Evolutionary conservation across 2,797 vertebrate genomes (phyloP).

Genomic region (Sparidentex hasta): DNA sequence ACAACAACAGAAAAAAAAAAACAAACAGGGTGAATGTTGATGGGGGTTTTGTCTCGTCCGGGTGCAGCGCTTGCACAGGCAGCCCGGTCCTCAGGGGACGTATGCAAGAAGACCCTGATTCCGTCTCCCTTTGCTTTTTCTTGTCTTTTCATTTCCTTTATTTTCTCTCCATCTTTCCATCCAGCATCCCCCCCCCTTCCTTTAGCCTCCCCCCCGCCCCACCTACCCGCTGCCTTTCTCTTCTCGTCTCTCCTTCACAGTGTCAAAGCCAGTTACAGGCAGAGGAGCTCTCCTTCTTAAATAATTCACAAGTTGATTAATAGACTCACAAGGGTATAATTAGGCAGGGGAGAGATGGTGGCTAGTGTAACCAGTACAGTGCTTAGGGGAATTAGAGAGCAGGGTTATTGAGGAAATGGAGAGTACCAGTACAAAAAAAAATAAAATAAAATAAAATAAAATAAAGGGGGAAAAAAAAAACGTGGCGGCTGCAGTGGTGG

Average conservation of each 20-base stretch:
- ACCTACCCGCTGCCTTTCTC: conserved; percentile 63
- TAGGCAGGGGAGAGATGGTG: conserved; percentile 97
- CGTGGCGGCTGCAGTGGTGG: conserved; percentile 71
- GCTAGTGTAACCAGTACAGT: conserved; percentile 96
- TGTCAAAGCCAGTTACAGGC: conserved; percentile 96
- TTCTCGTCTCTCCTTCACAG: conserved; percentile 75
- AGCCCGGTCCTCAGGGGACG: conserved; percentile 88
- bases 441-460: conserved; percentile 10
- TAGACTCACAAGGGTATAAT: conserved; percentile 99
- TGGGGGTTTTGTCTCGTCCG: conserved; percentile 82
- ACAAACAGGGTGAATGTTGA: conserved; percentile 85
- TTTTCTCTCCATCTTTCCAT: conserved; percentile 49
- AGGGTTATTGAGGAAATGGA: conserved; percentile 91
- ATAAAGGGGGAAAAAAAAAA: conserved; percentile 72
- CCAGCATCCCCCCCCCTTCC: conserved; percentile 52
- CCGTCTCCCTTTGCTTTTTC: conserved; percentile 63
- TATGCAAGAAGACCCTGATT: conserved; percentile 81
- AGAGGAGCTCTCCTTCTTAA: conserved; percentile 93
- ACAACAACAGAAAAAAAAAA: conserved; percentile 70
- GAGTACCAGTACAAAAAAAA: conserved; percentile 83
- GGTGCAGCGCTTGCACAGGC: conserved; percentile 66
- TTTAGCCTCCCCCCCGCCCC: conserved; percentile 27
- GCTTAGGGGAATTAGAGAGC: conserved; percentile 97
- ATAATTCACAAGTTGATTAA: conserved; percentile 99
- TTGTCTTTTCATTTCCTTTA: conserved; percentile 45